phyloP scores from a whole-genome alignment of 2,113 vertebrate genomes.

The Coracopsis vasa region DNA sequence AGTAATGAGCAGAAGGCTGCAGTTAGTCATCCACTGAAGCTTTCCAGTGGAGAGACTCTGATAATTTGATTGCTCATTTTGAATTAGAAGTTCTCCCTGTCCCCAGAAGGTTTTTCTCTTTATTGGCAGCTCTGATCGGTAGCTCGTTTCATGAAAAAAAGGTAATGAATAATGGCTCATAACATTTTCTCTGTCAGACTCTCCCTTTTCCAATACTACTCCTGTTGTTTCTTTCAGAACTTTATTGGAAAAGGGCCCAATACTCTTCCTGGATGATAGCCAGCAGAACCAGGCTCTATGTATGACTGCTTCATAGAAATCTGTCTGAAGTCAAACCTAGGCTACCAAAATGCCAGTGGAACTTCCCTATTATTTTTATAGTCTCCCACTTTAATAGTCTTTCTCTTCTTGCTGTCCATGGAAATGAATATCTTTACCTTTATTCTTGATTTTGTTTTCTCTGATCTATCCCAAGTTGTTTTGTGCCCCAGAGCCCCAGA shows the following conservation, averaged over 20 bases:
- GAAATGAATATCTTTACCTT: background rate
- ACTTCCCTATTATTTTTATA: background rate
- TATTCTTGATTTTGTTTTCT: background rate
- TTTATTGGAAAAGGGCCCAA: background rate
- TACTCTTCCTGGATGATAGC: background rate
- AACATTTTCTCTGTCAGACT: background rate
- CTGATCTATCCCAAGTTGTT: background rate
- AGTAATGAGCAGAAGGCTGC: slow-evolving; percentile 68
- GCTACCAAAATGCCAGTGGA: background rate
- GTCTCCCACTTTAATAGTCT: background rate
- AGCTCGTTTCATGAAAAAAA: slow-evolving; percentile 33
- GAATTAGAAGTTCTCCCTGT: slow-evolving; percentile 59
- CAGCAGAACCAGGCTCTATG: background rate
- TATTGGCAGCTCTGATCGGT: slow-evolving; percentile 55
- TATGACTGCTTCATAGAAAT: background rate
- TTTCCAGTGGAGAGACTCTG: slow-evolving; percentile 61
- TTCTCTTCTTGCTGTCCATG: background rate
- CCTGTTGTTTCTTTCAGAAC: background rate
- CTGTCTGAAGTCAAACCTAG: background rate
- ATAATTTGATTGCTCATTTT: slow-evolving; percentile 72
- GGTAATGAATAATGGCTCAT: slow-evolving; percentile 14
- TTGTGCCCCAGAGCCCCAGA: background rate
- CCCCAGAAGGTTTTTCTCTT: slow-evolving; percentile 53
- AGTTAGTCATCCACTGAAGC: slow-evolving; percentile 66
- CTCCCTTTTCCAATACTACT: background rate